Percentiles rank a stretch among this genome's conserved stretches.
Evolutionary conservation across 23 tunicate species (phyloP).

Genomic region (Styela plicata): DNA sequence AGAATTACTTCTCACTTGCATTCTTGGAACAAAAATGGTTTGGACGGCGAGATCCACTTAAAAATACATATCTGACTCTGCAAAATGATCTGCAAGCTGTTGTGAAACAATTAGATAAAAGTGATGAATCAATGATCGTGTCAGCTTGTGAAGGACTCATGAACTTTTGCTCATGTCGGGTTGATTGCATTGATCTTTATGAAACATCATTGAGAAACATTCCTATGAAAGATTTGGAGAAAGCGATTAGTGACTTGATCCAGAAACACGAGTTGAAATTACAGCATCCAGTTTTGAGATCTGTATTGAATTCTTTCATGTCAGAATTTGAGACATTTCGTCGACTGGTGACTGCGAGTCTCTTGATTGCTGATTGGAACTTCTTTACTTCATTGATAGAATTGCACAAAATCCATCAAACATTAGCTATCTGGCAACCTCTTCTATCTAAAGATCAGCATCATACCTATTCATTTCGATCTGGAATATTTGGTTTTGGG

Average conservation of each 20-base stretch:
- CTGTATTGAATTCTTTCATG: conserved; percentile 2
- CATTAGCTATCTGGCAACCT: conserved; percentile 64
- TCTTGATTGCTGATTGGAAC: conserved; percentile 44
- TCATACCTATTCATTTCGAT: conserved; percentile 51
- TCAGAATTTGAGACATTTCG: conserved; percentile 47
- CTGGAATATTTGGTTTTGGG: conserved; percentile 74
- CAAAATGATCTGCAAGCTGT: conserved; percentile 33
- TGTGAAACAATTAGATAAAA: conserved; percentile 24
- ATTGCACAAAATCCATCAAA: conserved; percentile 51
- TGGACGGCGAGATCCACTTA: conserved; percentile 59
- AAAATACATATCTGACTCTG: conserved; percentile 51
- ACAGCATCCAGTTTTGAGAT: background rate
- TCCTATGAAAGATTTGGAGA: conserved; percentile 7
- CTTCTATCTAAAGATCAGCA: conserved; percentile 54
- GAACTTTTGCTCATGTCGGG: conserved; percentile 52
- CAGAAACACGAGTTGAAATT: background rate
- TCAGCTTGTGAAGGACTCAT: conserved; percentile 36
- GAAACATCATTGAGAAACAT: background rate
- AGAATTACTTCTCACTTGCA: conserved; percentile 49
- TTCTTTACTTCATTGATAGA: conserved; percentile 37
- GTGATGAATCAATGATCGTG: background rate
- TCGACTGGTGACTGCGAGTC: conserved; percentile 35
- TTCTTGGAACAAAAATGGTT: conserved; percentile 85
- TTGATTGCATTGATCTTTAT: conserved; percentile 49
- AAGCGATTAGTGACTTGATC: background rate